phyloP scores from a whole-genome alignment of 2,888 invertebrate genomes.

The Vandiemenella viatica region DNA sequence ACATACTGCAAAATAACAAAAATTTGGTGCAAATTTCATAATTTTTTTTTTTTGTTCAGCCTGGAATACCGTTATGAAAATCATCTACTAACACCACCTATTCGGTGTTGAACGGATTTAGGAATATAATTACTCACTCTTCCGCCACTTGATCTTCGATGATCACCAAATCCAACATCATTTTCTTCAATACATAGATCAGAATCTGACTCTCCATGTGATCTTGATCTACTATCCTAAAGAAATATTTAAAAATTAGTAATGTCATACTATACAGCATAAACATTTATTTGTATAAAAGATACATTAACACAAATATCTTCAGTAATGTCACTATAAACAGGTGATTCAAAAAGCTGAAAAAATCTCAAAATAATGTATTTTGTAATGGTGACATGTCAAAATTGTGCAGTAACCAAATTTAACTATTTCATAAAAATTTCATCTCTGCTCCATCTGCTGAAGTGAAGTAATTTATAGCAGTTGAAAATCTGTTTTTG shows the following conservation, averaged over 20 bases:
- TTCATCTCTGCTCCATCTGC: too few species aligned
- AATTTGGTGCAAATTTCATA: too few species aligned
- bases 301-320: background rate
- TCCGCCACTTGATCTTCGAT: constrained; percentile 20
- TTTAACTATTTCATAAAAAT: too few species aligned
- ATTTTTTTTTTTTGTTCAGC: too few species aligned
- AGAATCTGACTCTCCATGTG: constrained; percentile 64
- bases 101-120: too few species aligned
- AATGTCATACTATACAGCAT: background rate
- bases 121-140: constrained; percentile 11
- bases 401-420: too few species aligned
- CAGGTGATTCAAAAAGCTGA: background rate
- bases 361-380: background rate
- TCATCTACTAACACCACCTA: too few species aligned
- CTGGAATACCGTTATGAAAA: too few species aligned
- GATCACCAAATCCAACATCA: constrained; percentile 31
- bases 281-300: background rate
- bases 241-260: background rate
- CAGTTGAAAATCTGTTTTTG: too few species aligned
- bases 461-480: too few species aligned
- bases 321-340: background rate
- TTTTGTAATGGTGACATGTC: too few species aligned
- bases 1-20: too few species aligned
- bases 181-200: constrained; percentile 71
- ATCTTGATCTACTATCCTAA: constrained; percentile 36